A percentile compares a stretch with the other conserved stretches of the same genome.
These are phyloP conservation scores for Megaptera novaeangliae DNA, from an alignment of 2,113 vertebrate genomes.

Conservation along the genomic window DNA sequence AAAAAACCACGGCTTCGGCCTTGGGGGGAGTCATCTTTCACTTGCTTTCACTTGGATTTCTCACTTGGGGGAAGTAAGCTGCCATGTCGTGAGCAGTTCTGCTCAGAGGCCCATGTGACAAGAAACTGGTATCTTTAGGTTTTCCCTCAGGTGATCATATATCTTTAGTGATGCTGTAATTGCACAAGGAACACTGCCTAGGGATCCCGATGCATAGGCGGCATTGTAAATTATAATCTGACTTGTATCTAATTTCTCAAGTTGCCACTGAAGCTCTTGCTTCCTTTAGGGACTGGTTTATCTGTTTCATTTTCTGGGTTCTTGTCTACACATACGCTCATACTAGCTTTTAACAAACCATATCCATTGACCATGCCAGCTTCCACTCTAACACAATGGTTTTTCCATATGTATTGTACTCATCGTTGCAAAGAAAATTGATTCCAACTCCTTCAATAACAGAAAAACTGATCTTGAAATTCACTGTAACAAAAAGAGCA, in stretches of 20 bases:
- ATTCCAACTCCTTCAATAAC: neutral
- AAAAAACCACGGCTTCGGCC: neutral
- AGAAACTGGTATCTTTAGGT: neutral
- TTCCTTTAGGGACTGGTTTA: neutral
- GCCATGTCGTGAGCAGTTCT: neutral
- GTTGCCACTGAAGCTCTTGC: neutral
- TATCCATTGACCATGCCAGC: neutral
- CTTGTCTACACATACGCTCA: neutral
- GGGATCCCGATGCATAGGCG: neutral
- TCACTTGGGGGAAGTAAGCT: neutral
- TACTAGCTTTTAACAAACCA: neutral
- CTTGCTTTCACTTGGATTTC: neutral
- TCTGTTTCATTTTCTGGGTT: neutral
- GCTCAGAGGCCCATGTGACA: neutral
- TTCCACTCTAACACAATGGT: neutral
- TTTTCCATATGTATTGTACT: neutral
- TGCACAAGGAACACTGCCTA: neutral
- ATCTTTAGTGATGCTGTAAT: neutral
- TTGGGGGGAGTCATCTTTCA: neutral
- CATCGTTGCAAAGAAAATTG: neutral
- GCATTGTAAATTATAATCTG: neutral
- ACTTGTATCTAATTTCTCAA: neutral
- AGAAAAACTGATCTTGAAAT: neutral
- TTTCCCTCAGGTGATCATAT: neutral
- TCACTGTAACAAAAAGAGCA: neutral